These are phyloP conservation scores for Nebria brevicollis DNA, from an alignment of 2,888 invertebrate species.

Conservation along the genomic window DNA sequence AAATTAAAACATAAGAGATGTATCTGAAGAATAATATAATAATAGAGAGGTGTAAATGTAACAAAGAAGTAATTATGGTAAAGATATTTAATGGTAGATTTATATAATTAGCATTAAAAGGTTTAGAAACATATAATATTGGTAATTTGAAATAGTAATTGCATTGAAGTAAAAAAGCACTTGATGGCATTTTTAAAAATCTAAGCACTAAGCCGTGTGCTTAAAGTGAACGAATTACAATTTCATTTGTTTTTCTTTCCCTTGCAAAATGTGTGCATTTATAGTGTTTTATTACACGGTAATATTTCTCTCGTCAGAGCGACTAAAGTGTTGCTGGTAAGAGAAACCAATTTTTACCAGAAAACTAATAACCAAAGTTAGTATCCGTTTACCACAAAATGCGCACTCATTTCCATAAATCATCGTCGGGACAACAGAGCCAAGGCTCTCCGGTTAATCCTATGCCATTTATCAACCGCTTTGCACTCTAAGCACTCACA, in stretches of 20 bases:
- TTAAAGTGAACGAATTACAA: neutral
- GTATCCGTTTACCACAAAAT: constrained; percentile 14
- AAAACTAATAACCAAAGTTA: constrained; percentile 22
- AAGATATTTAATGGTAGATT: neutral
- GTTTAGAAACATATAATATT: neutral
- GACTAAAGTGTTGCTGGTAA: neutral
- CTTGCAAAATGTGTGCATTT: neutral
- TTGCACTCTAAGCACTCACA: constrained; percentile 26
- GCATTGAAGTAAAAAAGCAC: neutral
- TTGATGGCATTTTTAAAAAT: neutral
- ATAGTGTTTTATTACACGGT: neutral
- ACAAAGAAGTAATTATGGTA: neutral
- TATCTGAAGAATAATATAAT: too few relatives aligned
- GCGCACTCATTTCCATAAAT: constrained; percentile 21
- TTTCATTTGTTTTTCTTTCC: neutral
- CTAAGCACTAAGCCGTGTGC: neutral
- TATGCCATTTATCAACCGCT: constrained; percentile 19
- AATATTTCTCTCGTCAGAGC: neutral
- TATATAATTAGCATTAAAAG: neutral
- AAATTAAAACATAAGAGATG: too few relatives aligned
- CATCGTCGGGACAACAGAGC: constrained; percentile 9
- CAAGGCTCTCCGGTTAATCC: constrained; percentile 10
- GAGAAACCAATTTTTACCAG: constrained; percentile 2
- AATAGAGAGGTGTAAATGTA: too few relatives aligned
- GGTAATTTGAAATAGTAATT: neutral